Base-by-base conservation (phyloP, 1,140 invertebrate species). In the Lepidurus arcticus region DNA sequence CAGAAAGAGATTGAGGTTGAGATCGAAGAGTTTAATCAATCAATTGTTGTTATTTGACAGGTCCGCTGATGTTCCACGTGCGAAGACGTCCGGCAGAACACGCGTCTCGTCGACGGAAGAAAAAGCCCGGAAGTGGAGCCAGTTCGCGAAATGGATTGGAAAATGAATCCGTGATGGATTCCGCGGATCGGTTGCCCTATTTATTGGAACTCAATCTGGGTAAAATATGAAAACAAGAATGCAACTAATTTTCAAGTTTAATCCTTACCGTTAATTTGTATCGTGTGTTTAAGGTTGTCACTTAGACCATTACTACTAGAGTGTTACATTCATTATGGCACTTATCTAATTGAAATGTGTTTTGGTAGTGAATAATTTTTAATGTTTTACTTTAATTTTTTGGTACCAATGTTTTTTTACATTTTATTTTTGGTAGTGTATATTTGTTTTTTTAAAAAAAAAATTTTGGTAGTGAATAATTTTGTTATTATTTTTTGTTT, bases 61-160 rank as follows among this genome's bases (percentile, higher is more conserved):
- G 94, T 83, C 94, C 93, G 76, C 94, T 97, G 82, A 96, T 96
- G 92, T 97, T 97, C 83, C 95, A 97, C 85, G 94, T 97, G 83
- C 88, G 94, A 80, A 89, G 94, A 83, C 88, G 94, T 82, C 94
- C 95, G 75, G 92, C 93, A 10, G 95, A 97, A 85, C 91, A 92
- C 81, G 93, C 94, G 83, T 94, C 93, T 13, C 87, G 94, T 76
- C 93, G 94, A 82, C 88, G 94, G 21, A 96, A 96, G 89, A 97
- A 97, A 88, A 96, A 96, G 86, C 92, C 1, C 85, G 83, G 90
- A 90, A 83, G 87, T 89, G 76, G 88, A 88, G 78, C 89, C 88
- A 77, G 90, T 89, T 82, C 90, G 88, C 76, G 82, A 86, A 76
- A 83, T 85, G 24, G 84, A 86, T 21, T 11, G 73, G 76, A 43